These are phyloP conservation scores for Aethina tumida DNA, from an alignment of 1,140 invertebrate species.

Conservation along the genomic window DNA sequence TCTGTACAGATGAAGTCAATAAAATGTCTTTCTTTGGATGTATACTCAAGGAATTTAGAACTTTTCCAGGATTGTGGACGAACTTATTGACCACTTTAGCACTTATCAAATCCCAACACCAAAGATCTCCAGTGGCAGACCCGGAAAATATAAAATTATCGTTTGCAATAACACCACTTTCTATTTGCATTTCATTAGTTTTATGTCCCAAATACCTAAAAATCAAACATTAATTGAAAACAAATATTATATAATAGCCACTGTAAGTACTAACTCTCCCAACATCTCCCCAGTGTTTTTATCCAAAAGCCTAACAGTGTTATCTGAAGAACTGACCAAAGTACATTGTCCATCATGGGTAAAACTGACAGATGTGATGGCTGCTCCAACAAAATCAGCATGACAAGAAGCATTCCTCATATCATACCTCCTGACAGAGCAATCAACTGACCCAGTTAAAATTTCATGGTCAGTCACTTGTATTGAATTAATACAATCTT, in stretches of 20 bases:
- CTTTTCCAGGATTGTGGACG: conserved; percentile 37
- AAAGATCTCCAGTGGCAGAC: conserved; percentile 74
- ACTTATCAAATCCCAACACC: conserved; percentile 81
- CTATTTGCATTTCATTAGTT: conserved; percentile 71
- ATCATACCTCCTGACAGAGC: conserved; percentile 80
- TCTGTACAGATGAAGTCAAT: conserved; percentile 52
- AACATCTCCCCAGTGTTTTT: conserved; percentile 78
- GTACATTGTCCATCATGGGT: conserved; percentile 82
- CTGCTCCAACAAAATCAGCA: conserved; percentile 76
- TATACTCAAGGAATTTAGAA: conserved; percentile 57
- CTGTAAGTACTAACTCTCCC: conserved; percentile 42
- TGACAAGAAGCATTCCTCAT: conserved; percentile 72
- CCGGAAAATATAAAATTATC: conserved; percentile 82
- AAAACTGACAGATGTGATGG: conserved; percentile 63
- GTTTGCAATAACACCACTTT: conserved; percentile 70
- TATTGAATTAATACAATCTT: conserved; percentile 84
- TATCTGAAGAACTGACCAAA: conserved; percentile 73
- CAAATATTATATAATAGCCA: conserved; percentile 4
- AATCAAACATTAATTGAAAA: conserved; percentile 11
- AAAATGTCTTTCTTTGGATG: conserved; percentile 61
- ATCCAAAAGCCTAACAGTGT: conserved; percentile 74
- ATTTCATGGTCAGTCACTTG: conserved; percentile 85
- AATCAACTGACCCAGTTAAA: conserved; percentile 82
- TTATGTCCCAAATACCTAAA: conserved; percentile 67
- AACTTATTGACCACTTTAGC: conserved; percentile 47